A percentile compares a stretch with the other conserved stretches of the same genome.
Conservation (phyloP, 37 sponge, comb jelly and placozoan genomes). For the Eunapius fragilis region DNA sequence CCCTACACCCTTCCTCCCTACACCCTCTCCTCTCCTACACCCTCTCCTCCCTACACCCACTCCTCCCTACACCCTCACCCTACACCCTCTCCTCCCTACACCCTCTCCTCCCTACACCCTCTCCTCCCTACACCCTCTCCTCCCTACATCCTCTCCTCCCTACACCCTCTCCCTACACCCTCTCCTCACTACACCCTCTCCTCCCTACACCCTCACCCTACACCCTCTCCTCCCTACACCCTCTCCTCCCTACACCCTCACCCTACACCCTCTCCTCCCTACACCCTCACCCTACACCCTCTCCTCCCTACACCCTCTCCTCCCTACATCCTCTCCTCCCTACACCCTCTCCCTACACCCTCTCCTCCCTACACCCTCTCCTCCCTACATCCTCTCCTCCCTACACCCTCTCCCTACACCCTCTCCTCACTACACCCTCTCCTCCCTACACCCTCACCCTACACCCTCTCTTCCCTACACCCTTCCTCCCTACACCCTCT, state of each 20-base stretch:
- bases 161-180: neutral
- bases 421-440: neutral
- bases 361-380: neutral
- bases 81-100: too few species aligned
- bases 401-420: neutral
- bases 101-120: neutral
- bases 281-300: neutral
- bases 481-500: conserved; percentile 3
- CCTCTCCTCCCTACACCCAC: neutral
- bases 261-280: neutral
- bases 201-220: neutral
- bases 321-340: neutral
- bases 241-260: neutral
- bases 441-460: neutral
- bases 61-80: neutral
- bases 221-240: neutral
- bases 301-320: neutral
- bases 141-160: neutral
- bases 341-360: neutral
- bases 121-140: neutral
- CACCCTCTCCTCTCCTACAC: neutral
- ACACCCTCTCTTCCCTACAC: neutral
- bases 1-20: neutral
- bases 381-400: neutral
- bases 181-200: neutral